Evolutionary conservation across 2,113 vertebrate species (phyloP).

Genomic region (Felis catus): DNA sequence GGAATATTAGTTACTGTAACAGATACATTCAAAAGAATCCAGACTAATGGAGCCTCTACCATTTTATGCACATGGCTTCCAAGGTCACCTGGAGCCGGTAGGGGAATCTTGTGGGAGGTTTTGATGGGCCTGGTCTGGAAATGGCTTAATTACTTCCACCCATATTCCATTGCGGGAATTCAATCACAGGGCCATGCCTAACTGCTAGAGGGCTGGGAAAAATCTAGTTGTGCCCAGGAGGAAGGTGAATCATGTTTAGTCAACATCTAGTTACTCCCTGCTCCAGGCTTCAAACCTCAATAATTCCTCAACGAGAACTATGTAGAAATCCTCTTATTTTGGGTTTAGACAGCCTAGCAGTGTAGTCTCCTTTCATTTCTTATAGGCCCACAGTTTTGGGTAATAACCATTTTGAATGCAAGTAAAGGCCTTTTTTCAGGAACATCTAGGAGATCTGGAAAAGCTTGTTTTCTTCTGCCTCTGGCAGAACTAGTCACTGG

Average conservation of each 20-base stretch:
- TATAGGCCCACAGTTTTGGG: not conserved
- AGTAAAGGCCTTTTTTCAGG: not conserved
- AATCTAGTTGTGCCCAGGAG: not conserved
- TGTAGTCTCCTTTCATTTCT: not conserved
- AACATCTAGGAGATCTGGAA: slow-evolving; percentile 35
- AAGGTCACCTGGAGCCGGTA: not conserved
- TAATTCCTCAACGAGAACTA: not conserved
- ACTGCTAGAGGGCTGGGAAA: not conserved
- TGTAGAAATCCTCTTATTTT: not conserved
- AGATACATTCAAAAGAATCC: not conserved
- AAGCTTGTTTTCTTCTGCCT: slow-evolving; percentile 33
- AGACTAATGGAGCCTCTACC: not conserved
- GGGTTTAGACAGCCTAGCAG: not conserved
- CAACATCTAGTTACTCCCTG: not conserved
- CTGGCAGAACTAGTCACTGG: not conserved
- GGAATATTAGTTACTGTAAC: not conserved
- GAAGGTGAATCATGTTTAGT: slow-evolving; percentile 34
- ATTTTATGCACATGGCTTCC: not conserved
- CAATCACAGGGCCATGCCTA: not conserved
- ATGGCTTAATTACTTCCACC: not conserved
- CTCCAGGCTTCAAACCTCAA: not conserved
- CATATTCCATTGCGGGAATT: not conserved
- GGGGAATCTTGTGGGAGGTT: not conserved
- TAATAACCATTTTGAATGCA: not conserved
- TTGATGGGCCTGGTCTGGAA: not conserved